phyloP scores from a whole-genome alignment of 2,797 vertebrate species.

The Liparis tanakae region DNA sequence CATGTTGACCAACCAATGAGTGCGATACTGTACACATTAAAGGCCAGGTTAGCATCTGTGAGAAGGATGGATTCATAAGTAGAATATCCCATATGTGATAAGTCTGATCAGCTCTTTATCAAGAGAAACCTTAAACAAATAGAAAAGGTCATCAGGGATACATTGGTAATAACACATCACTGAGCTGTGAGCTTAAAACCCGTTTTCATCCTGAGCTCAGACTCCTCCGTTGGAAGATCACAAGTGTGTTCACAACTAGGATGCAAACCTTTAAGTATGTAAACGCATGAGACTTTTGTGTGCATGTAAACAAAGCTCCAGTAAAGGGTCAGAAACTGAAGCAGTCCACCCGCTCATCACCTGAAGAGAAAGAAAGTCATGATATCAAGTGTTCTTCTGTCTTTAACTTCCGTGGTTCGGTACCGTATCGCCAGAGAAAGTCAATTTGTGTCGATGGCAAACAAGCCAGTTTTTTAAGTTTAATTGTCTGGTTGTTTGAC shows the following conservation, averaged over 20 bases:
- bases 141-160: slow-evolving; percentile 22
- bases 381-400: slow-evolving; percentile 53
- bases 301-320: slow-evolving; percentile 42
- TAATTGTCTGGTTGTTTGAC: slow-evolving; percentile 40
- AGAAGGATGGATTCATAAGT: slow-evolving; percentile 12
- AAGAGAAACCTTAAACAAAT: slow-evolving; percentile 6
- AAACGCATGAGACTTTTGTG: slow-evolving; percentile 45
- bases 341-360: slow-evolving; percentile 30
- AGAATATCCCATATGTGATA: slow-evolving; percentile 18
- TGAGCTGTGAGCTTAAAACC: slow-evolving; percentile 2
- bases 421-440: slow-evolving; percentile 58
- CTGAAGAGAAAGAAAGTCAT: slow-evolving; percentile 24
- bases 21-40: slow-evolving; percentile 39
- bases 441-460: slow-evolving; percentile 43
- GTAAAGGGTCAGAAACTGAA: slow-evolving; percentile 46
- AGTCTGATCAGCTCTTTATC: slow-evolving; percentile 21
- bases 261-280: slow-evolving; percentile 4
- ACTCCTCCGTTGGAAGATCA: slow-evolving; percentile 15
- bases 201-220: slow-evolving; percentile 3
- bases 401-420: slow-evolving; percentile 12
- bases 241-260: neutral
- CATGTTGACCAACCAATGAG: slow-evolving; percentile 58
- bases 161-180: slow-evolving; percentile 6
- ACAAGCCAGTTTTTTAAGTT: slow-evolving; percentile 50
- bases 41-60: slow-evolving; percentile 28